Evolutionary conservation across 2,113 vertebrate species (phyloP).

Genomic region (Silurus glanis): DNA sequence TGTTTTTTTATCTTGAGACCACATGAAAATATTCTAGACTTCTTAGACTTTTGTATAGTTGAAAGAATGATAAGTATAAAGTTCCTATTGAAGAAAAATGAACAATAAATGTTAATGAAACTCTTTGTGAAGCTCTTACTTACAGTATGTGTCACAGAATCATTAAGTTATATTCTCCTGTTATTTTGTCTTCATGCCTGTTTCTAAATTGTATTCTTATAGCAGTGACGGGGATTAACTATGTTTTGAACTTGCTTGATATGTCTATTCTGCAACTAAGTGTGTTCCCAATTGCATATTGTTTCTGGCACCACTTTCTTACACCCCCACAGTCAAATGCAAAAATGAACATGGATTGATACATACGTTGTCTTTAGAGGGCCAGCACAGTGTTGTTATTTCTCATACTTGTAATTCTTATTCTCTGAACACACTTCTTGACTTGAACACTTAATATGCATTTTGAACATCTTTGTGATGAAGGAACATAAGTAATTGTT

Average conservation of each 20-base stretch:
- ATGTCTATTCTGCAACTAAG: background rate
- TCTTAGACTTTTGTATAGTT: too few relatives aligned
- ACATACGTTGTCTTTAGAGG: background rate
- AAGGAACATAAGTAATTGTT: background rate
- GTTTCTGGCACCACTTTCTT: background rate
- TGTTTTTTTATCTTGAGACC: background rate
- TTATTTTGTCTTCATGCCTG: background rate
- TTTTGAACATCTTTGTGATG: background rate
- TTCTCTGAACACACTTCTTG: background rate
- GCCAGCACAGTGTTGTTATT: background rate
- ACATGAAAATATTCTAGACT: background rate
- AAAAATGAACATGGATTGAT: background rate
- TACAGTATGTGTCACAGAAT: background rate
- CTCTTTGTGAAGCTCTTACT: background rate
- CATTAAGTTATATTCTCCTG: background rate
- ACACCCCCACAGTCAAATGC: background rate
- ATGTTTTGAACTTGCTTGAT: background rate
- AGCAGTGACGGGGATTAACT: background rate
- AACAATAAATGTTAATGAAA: too few relatives aligned
- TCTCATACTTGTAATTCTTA: background rate
- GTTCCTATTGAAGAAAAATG: too few relatives aligned
- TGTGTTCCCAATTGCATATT: background rate
- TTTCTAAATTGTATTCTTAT: background rate
- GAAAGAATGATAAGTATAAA: too few relatives aligned
- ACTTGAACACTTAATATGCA: background rate